A percentile compares a stretch with the other conserved stretches of the same genome.
Evolutionary conservation across 30 jellyfish, hydroid and myxozoan genomes (phyloP).

Genomic region (Aurelia aurita complex sp. Pacific): DNA sequence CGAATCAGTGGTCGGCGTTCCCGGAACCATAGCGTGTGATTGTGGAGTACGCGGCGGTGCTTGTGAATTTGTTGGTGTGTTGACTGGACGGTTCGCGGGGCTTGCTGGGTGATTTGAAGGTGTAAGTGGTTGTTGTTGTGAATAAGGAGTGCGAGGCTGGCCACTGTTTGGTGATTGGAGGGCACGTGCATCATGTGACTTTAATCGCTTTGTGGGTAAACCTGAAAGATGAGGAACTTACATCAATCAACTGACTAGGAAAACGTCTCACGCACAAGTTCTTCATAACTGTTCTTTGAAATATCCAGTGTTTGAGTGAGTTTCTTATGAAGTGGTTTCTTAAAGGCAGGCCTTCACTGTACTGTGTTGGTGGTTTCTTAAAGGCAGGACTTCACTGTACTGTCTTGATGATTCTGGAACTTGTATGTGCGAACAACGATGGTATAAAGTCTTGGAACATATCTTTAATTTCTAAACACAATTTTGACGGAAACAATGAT

Average conservation of each 20-base stretch:
- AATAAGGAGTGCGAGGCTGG: constrained; percentile 78
- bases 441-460: too few relatives aligned
- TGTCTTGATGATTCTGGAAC: too few relatives aligned
- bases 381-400: too few relatives aligned
- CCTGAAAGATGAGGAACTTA: constrained; percentile 19
- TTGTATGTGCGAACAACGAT: too few relatives aligned
- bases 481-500: too few relatives aligned
- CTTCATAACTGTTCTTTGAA: too few relatives aligned
- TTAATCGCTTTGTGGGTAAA: constrained; percentile 83
- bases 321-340: too few relatives aligned
- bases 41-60: constrained; percentile 72
- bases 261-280: not conserved
- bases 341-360: too few relatives aligned
- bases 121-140: constrained; percentile 87
- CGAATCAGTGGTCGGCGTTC: constrained; percentile 67
- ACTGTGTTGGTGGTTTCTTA: too few relatives aligned
- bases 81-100: constrained; percentile 44
- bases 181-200: constrained; percentile 75
- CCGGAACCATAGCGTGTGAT: constrained; percentile 43
- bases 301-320: too few relatives aligned
- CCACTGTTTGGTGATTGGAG: constrained; percentile 82
- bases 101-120: constrained; percentile 76
- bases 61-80: constrained; percentile 60
- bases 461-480: too few relatives aligned
- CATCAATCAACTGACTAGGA: not conserved